Evolutionary conservation across 1,140 invertebrate genomes (phyloP), one percentile per base, ranked within the genome.

Genomic region (Ptiloglossa arizonensis): DNA sequence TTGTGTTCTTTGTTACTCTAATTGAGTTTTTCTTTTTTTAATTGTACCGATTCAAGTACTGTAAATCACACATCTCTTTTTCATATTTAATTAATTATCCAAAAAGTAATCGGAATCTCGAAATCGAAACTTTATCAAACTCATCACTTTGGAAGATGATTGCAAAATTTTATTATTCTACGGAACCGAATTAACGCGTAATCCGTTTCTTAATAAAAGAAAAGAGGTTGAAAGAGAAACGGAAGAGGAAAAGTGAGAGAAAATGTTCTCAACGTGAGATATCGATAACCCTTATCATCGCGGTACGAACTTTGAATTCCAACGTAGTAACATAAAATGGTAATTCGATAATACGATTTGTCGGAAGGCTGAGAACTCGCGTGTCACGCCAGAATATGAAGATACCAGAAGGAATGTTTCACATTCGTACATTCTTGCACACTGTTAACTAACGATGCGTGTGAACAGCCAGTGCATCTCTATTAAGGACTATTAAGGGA

Each of bases 201-300:
- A 1, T 35, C n/a, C 17, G 5, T 17, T 32, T 29, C 13, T 29
- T 32, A 3, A 2, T n/a, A 57, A 59, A 8, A 9, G 17, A 29
- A 6, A 44, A 4, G 1, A 22, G 4, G 15, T 35, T 2, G 29
- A 29, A 27, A 9, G 15, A 24, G 27, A 27, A 17, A 22, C 5
- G 38, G n/a, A 54, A n/a, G 32, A 32, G 50, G 8, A 38, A 64
- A 29, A 32, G 17, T 19, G 13, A 27, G 17, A 64, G 8, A 29
- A 41, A n/a, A 41, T 4, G 41, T 59, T 73, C 82, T 8, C 1
- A 77, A 84, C 60, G 41, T 81, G 81, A 82, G 68, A 52, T 69
- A 82, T 59, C 79, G 71, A 81, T 81, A 81, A 80, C 81, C 41
- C 32, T 84, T 87, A 80, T 86, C 74, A 38, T 27, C 5, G 9